A percentile compares a stretch with the other conserved stretches of the same genome.
These are phyloP conservation scores for Dryobates pubescens DNA, from an alignment of 2,797 vertebrate species.

Conservation along the genomic window DNA sequence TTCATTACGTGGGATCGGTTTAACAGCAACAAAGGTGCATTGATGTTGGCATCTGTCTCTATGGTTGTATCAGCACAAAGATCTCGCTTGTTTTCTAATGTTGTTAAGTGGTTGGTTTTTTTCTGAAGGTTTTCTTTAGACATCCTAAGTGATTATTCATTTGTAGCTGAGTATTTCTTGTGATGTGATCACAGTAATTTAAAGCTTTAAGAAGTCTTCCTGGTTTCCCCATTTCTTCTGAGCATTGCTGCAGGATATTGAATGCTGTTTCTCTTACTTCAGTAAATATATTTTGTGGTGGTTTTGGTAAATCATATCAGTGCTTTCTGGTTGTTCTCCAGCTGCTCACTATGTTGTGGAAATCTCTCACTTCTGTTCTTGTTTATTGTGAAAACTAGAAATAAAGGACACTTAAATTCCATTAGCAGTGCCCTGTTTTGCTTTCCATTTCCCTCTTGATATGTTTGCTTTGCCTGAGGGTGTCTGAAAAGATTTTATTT, in stretches of 20 bases:
- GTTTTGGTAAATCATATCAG: neutral
- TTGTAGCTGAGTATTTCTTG: conserved; percentile 17
- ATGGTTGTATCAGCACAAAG: neutral
- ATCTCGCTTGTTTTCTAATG: neutral
- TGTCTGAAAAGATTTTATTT: neutral
- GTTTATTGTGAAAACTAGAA: conserved; percentile 24
- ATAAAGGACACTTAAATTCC: neutral
- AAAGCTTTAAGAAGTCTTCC: conserved; percentile 13
- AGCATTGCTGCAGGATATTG: neutral
- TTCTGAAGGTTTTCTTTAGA: neutral
- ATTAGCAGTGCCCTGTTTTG: neutral
- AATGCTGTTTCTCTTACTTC: conserved; percentile 15
- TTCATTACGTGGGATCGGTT: neutral
- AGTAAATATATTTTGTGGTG: neutral
- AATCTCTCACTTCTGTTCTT: neutral
- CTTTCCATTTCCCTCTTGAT: neutral
- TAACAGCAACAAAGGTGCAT: neutral
- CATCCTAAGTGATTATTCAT: neutral
- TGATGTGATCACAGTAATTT: neutral
- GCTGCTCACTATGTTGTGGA: neutral
- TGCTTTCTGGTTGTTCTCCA: conserved; percentile 33
- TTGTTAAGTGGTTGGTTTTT: neutral
- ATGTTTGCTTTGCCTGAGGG: neutral
- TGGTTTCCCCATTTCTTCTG: conserved; percentile 2
- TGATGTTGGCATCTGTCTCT: neutral